phyloP scores from a whole-genome alignment of 2,113 vertebrate genomes.

The Forbesichthys papilliferus region DNA sequence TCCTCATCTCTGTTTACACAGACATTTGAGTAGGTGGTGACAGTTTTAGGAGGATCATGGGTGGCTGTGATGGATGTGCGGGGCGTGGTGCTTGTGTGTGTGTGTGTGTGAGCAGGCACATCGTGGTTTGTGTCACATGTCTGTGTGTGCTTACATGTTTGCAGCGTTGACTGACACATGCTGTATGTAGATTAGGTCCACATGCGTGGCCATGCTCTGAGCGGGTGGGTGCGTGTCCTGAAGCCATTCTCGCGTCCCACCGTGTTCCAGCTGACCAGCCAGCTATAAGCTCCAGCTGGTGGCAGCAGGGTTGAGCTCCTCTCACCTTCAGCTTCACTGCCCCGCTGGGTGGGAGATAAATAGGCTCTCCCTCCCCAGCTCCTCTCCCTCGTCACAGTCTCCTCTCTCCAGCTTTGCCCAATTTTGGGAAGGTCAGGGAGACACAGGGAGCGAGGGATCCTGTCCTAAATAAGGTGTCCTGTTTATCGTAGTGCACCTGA shows the following conservation, averaged over 20 bases:
- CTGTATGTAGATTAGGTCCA: not conserved
- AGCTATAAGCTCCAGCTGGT: constrained; percentile 38
- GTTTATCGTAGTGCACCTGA: constrained; percentile 33
- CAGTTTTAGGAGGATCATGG: constrained; percentile 12
- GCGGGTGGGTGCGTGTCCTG: not conserved
- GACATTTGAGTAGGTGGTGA: constrained; percentile 2
- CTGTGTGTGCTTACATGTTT: not conserved
- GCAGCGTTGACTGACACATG: too few species aligned
- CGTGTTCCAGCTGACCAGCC: constrained; percentile 4
- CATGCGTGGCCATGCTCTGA: not conserved
- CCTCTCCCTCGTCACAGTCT: constrained; percentile 39
- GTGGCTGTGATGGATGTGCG: constrained; percentile 38
- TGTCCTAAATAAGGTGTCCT: constrained; percentile 63
- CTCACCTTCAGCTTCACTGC: constrained; percentile 65
- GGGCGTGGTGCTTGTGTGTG: constrained; percentile 2
- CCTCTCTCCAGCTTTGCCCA: constrained; percentile 53
- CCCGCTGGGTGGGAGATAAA: constrained; percentile 66
- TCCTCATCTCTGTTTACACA: not conserved
- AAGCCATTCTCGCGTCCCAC: not conserved
- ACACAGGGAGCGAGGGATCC: constrained; percentile 39
- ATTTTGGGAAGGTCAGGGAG: constrained; percentile 65
- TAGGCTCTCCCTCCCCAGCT: constrained; percentile 49
- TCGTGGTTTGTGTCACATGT: not conserved
- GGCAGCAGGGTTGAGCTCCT: constrained; percentile 44
- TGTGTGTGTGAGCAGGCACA: not conserved